Percentiles rank a stretch among this genome's conserved stretches.
These are phyloP conservation scores for Cladopsammia gracilis DNA, from an alignment of 64 coral and sea anemone species.

Conservation along the genomic window DNA sequence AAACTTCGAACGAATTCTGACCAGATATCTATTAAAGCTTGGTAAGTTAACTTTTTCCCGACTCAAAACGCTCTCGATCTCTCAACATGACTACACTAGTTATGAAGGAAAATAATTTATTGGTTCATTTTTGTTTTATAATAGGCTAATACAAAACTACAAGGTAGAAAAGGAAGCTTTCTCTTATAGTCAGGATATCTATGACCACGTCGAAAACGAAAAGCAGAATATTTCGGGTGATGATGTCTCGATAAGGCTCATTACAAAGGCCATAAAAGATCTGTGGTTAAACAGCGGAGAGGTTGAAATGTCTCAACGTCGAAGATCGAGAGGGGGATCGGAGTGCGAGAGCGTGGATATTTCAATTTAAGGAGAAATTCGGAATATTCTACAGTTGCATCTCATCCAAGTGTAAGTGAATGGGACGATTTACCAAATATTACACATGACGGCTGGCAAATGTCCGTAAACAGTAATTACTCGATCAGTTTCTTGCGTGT, in stretches of 20 bases:
- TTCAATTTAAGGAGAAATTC: neutral
- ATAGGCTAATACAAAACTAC: conserved; percentile 18
- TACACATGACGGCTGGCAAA: neutral
- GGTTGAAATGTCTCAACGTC: neutral
- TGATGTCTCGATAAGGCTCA: neutral
- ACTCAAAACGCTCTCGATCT: no score
- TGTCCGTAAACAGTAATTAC: neutral
- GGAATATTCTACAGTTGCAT: neutral
- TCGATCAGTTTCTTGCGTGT: conserved; percentile 4
- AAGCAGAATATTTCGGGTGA: neutral
- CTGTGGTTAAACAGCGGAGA: conserved; percentile 1
- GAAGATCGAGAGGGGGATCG: neutral
- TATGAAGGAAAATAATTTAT: no score
- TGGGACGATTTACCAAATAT: neutral
- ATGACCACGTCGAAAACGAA: neutral
- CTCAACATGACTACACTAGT: no score
- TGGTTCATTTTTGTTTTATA: no score
- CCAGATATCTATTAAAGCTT: no score
- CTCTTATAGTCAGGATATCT: neutral
- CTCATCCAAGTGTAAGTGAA: neutral
- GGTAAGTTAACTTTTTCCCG: no score
- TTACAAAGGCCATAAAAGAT: conserved; percentile 1
- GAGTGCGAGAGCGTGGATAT: conserved; percentile 3
- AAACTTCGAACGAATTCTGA: no score
- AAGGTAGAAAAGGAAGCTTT: conserved; percentile 1